Conservation (phyloP, 1,140 invertebrate species). For the Conus betulinus region DNA sequence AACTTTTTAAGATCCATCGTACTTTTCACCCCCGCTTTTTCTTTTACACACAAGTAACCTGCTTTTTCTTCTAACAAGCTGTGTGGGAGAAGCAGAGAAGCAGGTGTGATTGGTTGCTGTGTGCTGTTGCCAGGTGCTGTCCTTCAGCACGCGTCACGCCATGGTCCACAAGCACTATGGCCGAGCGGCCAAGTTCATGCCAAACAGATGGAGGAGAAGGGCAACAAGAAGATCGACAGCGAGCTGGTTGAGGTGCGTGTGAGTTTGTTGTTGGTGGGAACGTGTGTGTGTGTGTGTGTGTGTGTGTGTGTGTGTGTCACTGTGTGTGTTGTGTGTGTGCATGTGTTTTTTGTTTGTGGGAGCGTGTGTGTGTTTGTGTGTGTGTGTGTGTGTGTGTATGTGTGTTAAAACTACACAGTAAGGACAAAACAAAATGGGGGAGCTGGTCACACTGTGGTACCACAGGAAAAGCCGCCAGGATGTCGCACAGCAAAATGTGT, state of each 20-base stretch:
- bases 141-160: constrained; percentile 89
- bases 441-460: no score
- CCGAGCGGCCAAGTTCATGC: constrained; percentile 85
- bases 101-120: neutral
- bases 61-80: no score
- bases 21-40: no score
- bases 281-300: constrained; percentile 61
- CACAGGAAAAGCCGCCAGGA: no score
- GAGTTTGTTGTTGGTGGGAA: neutral
- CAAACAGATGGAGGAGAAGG: constrained; percentile 89
- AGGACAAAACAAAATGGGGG: no score
- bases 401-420: no score
- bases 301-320: neutral
- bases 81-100: no score
- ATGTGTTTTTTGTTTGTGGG: neutral
- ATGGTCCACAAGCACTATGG: constrained; percentile 87
- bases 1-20: no score
- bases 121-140: constrained; percentile 78
- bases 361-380: neutral
- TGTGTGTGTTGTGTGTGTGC: neutral
- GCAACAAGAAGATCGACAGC: constrained; percentile 84
- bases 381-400: neutral
- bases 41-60: no score
- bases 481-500: no score
- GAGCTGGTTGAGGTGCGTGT: constrained; percentile 80